Evolutionary conservation across 2,113 vertebrate species (phyloP).

Genomic region (Vireo altiloquus): DNA sequence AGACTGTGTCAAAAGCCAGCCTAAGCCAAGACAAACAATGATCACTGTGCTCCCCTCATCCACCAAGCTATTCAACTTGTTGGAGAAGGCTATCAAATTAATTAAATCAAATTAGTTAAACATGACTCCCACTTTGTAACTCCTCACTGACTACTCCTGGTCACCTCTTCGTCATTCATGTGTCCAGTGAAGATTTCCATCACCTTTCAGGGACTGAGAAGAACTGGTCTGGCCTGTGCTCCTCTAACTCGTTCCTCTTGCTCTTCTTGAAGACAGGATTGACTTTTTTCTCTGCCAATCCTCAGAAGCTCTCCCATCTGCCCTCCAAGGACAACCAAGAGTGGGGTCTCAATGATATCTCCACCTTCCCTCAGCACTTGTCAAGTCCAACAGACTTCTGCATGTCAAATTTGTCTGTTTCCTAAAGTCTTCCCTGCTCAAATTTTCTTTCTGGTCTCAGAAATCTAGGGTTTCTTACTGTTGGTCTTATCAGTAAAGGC

Average conservation of each 20-base stretch:
- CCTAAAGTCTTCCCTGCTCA: neutral
- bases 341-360: neutral
- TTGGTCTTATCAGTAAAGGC: neutral
- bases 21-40: neutral
- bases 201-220: neutral
- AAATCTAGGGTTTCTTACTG: neutral
- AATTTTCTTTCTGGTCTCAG: neutral
- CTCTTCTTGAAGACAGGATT: neutral
- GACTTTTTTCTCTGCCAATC: neutral
- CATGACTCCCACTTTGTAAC: neutral
- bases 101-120: neutral
- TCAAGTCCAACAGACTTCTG: neutral
- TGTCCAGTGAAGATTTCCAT: neutral
- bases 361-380: neutral
- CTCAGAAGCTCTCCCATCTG: neutral
- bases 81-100: neutral
- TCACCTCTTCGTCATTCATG: neutral
- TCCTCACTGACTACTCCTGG: neutral
- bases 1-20: neutral
- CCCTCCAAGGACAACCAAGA: neutral
- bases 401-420: neutral
- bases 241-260: neutral
- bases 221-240: neutral
- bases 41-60: neutral
- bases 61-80: neutral